A percentile compares a stretch with the other conserved stretches of the same genome.
These are phyloP conservation scores for Chironomus tepperi DNA, from an alignment of 1,140 invertebrate genomes.

Conservation along the genomic window DNA sequence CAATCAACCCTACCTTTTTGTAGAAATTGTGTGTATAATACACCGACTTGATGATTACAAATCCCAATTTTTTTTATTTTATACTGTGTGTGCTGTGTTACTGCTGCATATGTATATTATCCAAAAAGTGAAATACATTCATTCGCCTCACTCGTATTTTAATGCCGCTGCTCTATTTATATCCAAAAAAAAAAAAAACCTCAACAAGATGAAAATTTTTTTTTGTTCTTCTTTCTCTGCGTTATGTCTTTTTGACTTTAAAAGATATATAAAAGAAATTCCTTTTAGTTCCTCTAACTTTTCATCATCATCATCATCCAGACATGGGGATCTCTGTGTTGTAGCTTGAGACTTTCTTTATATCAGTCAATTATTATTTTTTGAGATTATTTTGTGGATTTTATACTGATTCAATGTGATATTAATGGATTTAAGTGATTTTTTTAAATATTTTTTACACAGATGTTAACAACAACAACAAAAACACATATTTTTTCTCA, in stretches of 20 bases:
- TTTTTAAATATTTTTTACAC: constrained; percentile 4
- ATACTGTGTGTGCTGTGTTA: neutral
- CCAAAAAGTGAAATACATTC: neutral
- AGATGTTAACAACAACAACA: constrained; percentile 13
- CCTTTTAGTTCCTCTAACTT: neutral
- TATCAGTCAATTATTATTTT: neutral
- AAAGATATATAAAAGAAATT: no score
- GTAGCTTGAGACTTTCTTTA: neutral
- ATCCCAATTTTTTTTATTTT: neutral
- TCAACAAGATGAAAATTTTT: neutral
- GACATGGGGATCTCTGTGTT: neutral
- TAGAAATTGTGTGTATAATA: neutral
- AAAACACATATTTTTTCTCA: neutral
- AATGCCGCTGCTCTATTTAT: constrained; percentile 7
- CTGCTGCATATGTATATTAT: constrained; percentile 8
- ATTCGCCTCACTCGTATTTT: neutral
- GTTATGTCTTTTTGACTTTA: neutral
- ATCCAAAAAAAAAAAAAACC: neutral
- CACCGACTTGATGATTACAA: neutral
- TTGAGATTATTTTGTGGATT: neutral
- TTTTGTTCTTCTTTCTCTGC: neutral
- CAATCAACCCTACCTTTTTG: constrained; percentile 6
- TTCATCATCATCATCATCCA: constrained; percentile 1
- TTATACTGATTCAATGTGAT: neutral
- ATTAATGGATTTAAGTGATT: neutral